A percentile compares a stretch with the other conserved stretches of the same genome.
phyloP scores from a whole-genome alignment of 2,113 vertebrate genomes.

The Burhinus bistriatus region DNA sequence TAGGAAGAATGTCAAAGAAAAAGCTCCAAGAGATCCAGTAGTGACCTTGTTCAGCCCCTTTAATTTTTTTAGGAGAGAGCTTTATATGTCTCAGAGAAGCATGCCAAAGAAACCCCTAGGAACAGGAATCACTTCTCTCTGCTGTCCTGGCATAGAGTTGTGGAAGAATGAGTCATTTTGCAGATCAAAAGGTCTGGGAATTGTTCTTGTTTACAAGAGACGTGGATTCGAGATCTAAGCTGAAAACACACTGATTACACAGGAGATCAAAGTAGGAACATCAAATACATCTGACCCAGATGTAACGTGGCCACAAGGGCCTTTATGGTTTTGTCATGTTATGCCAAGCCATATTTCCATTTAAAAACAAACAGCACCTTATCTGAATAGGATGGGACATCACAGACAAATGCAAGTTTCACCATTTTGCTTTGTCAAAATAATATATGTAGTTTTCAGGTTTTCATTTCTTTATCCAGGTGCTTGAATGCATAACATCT shows the following conservation, averaged over 20 bases:
- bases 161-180: constrained; percentile 61
- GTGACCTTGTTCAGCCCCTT: neutral
- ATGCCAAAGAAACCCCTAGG: neutral
- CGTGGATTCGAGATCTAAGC: constrained; percentile 43
- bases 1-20: neutral
- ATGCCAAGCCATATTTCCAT: constrained; percentile 61
- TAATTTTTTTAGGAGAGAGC: neutral
- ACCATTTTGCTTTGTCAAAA: neutral
- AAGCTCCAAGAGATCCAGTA: neutral
- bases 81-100: neutral
- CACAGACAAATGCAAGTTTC: constrained; percentile 29
- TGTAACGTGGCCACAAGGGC: constrained; percentile 25
- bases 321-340: constrained; percentile 42
- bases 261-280: constrained; percentile 66
- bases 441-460: neutral
- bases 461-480: constrained; percentile 51
- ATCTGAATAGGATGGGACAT: constrained; percentile 35
- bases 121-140: neutral
- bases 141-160: neutral
- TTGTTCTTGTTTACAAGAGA: constrained; percentile 60
- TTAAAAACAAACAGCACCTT: constrained; percentile 57
- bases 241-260: constrained; percentile 63
- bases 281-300: constrained; percentile 65
- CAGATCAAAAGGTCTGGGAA: constrained; percentile 67
- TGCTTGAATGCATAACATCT: constrained; percentile 46